These are phyloP conservation scores for Muntiacus muntjak DNA, from an alignment of 2,113 vertebrate genomes.

Conservation along the genomic window DNA sequence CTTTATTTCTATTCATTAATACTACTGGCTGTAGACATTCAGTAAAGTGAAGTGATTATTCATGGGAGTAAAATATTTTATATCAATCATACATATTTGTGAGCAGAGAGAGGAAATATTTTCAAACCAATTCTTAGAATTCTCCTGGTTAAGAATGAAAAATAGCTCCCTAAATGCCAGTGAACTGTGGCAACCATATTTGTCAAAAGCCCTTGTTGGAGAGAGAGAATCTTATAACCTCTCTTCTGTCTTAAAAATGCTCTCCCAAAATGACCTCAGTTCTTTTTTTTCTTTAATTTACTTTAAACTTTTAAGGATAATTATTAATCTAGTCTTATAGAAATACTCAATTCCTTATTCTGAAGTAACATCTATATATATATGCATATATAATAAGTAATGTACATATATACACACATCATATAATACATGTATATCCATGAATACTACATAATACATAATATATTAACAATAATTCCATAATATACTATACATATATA, in stretches of 20 bases:
- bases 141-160: background rate
- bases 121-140: background rate
- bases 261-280: background rate
- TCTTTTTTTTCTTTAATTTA: background rate
- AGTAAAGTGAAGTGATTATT: background rate
- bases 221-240: background rate
- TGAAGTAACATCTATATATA: background rate
- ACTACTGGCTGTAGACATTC: background rate
- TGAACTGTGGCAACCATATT: background rate
- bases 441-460: background rate
- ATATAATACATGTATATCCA: background rate
- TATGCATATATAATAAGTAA: background rate
- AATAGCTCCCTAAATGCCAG: background rate
- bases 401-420: background rate
- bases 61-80: background rate
- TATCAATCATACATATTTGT: background rate
- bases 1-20: background rate
- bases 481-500: background rate
- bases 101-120: background rate
- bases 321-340: background rate
- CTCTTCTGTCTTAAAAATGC: background rate
- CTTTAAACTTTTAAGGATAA: background rate
- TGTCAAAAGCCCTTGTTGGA: background rate
- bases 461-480: background rate
- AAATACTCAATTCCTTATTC: background rate